A percentile compares a stretch with the other conserved stretches of the same genome.
phyloP scores from a whole-genome alignment of 2,113 vertebrate species.

The Galbula dea region DNA sequence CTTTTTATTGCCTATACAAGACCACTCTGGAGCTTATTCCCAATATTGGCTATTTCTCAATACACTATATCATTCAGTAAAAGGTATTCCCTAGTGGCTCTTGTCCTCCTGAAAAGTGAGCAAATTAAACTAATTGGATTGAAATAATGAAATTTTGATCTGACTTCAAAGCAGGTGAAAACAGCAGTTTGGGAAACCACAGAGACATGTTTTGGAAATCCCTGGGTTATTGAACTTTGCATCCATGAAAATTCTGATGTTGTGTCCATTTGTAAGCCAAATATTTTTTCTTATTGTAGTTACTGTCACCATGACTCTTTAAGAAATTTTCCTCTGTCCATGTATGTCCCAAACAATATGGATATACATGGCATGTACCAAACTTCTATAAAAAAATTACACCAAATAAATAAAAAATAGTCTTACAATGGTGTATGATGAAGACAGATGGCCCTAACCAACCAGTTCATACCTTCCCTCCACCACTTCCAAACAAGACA shows the following conservation, averaged over 20 bases:
- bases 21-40: background rate
- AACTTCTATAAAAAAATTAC: background rate
- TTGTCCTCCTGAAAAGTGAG: background rate
- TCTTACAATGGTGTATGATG: background rate
- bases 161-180: background rate
- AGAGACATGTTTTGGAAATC: background rate
- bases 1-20: background rate
- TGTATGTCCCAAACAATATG: background rate
- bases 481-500: background rate
- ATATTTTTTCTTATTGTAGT: background rate
- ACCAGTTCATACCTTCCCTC: background rate
- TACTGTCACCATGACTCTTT: background rate
- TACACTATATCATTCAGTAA: background rate
- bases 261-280: background rate
- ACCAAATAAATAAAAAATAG: background rate
- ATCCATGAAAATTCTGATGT: background rate
- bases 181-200: background rate
- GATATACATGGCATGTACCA: background rate
- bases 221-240: rapidly evolving
- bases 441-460: background rate
- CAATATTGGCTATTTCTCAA: background rate
- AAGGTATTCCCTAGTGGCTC: background rate
- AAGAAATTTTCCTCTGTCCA: background rate
- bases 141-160: background rate
- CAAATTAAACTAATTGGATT: background rate